Conservation (phyloP, 2,797 vertebrate species). For the Iguana delicatissima region DNA sequence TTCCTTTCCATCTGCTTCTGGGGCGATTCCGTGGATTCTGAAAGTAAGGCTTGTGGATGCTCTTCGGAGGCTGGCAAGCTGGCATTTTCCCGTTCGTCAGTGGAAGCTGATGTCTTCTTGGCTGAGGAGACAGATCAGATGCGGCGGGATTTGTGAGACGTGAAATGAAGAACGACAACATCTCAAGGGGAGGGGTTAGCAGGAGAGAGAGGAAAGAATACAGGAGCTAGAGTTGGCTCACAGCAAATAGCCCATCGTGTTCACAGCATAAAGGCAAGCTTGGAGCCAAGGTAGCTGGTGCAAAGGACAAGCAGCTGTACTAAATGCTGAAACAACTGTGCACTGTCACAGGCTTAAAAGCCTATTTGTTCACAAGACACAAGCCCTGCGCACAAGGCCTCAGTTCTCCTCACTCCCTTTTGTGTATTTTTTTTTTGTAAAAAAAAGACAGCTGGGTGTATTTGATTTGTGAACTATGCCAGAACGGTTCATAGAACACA, state of each 20-base stretch:
- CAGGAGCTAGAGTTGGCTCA: conserved; percentile 38
- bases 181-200: conserved; percentile 41
- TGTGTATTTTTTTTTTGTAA: background rate
- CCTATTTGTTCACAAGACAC: background rate
- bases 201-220: conserved; percentile 6
- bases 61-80: conserved; percentile 71
- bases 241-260: conserved; percentile 41
- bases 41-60: conserved; percentile 82
- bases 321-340: conserved; percentile 39
- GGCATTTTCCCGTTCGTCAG: conserved; percentile 70
- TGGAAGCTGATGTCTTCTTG: conserved; percentile 73
- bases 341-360: conserved; percentile 22
- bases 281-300: background rate
- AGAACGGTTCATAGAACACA: conserved; percentile 29
- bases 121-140: conserved; percentile 71
- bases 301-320: background rate
- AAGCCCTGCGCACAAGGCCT: background rate
- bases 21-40: conserved; percentile 77
- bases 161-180: conserved; percentile 58
- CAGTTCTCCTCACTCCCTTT: background rate
- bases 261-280: conserved; percentile 27
- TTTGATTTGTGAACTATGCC: conserved; percentile 26
- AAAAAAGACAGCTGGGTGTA: conserved; percentile 18
- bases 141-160: conserved; percentile 50
- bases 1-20: conserved; percentile 76